Conservation (phyloP, 2,797 vertebrate genomes). For the Sebastes hubbsi region DNA sequence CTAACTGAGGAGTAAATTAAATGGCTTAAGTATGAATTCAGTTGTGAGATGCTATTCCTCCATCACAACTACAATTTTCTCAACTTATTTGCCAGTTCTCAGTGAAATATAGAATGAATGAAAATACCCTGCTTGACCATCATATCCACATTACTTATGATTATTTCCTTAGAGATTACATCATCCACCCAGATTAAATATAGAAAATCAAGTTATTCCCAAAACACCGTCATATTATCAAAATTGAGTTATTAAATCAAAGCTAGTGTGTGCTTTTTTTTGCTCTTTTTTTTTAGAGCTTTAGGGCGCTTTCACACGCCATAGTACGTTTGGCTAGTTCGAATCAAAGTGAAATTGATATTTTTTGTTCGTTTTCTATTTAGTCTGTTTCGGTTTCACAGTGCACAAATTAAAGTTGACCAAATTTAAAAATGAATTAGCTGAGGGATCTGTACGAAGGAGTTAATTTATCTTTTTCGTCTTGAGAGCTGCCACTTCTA, state of each 20-base stretch:
- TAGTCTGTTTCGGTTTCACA: too few relatives aligned
- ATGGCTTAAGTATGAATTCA: slow-evolving; percentile 5
- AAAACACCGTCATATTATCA: neutral
- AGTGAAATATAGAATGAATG: neutral
- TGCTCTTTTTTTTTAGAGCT: neutral
- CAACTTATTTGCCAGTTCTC: neutral
- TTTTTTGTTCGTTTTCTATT: too few relatives aligned
- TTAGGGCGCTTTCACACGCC: too few relatives aligned
- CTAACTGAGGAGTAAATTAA: neutral
- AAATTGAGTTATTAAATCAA: neutral
- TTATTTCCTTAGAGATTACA: neutral
- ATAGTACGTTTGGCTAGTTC: too few relatives aligned
- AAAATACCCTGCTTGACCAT: neutral
- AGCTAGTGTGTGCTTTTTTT: neutral
- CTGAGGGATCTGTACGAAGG: too few relatives aligned
- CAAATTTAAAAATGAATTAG: too few relatives aligned
- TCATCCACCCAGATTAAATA: neutral
- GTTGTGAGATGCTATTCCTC: neutral
- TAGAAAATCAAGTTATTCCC: neutral
- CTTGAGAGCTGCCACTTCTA: too few relatives aligned
- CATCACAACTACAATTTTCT: neutral
- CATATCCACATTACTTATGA: neutral
- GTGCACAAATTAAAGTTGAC: too few relatives aligned
- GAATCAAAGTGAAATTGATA: too few relatives aligned
- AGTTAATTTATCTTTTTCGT: too few relatives aligned